phyloP scores from a whole-genome alignment of 2,797 vertebrate genomes.

The Sebastes minor region DNA sequence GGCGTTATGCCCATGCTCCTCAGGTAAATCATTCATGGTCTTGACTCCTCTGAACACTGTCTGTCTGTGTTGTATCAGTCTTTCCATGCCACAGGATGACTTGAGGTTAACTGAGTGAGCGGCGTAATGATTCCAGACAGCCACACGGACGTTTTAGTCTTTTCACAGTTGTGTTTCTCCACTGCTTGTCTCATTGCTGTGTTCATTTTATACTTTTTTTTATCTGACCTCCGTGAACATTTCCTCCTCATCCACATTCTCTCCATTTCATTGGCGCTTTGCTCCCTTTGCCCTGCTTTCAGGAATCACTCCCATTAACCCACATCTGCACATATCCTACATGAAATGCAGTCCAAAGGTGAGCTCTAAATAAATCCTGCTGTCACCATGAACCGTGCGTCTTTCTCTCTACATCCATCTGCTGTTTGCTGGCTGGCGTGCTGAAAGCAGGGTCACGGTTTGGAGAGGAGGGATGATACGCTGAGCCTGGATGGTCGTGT shows the following conservation, averaged over 20 bases:
- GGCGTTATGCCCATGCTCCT: constrained; percentile 50
- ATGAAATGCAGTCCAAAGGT: constrained; percentile 26
- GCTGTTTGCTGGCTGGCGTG: not conserved
- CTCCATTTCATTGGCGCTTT: not conserved
- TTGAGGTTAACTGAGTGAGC: not conserved
- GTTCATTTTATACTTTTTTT: constrained; percentile 23
- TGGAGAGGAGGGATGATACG: not conserved
- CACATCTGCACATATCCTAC: not conserved
- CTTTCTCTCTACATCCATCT: constrained; percentile 18
- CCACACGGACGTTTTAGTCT: not conserved
- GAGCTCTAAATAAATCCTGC: constrained; percentile 54
- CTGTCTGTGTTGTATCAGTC: constrained; percentile 45
- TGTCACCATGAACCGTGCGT: constrained; percentile 29
- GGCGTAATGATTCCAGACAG: not conserved
- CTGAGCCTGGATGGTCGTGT: not conserved
- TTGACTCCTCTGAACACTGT: constrained; percentile 44
- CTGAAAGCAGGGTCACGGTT: not conserved
- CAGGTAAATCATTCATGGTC: constrained; percentile 65
- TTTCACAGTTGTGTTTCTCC: not conserved
- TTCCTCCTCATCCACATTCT: not conserved
- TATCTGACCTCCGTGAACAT: not conserved
- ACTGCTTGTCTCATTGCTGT: not conserved
- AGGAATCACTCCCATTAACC: not conserved
- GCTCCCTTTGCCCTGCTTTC: not conserved
- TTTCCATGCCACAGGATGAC: constrained; percentile 27